These are phyloP conservation scores for Acanthurus leucopareius DNA, from an alignment of 2,797 vertebrate species.

Conservation along the genomic window DNA sequence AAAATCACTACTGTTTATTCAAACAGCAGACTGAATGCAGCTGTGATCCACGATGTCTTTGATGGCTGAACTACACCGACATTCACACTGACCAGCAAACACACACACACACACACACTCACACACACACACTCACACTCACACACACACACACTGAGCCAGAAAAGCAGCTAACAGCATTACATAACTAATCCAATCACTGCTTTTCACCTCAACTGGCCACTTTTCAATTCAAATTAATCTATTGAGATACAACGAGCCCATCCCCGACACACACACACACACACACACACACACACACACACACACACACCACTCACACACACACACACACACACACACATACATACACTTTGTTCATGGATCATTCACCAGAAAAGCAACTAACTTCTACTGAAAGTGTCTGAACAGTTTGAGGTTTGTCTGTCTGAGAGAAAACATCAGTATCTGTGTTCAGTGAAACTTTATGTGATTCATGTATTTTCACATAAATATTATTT, in stretches of 20 bases:
- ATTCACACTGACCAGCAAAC: too few species aligned
- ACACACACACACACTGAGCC: constrained; percentile 31
- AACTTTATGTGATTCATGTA: too few species aligned
- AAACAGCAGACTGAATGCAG: too few species aligned
- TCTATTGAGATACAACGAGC: constrained; percentile 39
- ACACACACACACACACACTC: background rate
- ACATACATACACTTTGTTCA: constrained; percentile 9
- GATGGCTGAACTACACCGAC: too few species aligned
- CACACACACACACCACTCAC: constrained; percentile 2
- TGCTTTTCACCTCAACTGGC: constrained; percentile 55
- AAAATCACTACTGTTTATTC: too few species aligned
- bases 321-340: constrained; percentile 12
- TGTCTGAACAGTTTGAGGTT: too few species aligned
- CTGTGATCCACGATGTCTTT: too few species aligned
- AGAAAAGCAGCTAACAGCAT: constrained; percentile 58
- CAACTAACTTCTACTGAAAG: background rate
- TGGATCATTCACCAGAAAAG: background rate
- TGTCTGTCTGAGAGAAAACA: too few species aligned
- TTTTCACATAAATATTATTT: too few species aligned
- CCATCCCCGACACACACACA: constrained; percentile 7
- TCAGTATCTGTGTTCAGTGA: too few species aligned
- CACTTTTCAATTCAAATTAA: constrained; percentile 65
- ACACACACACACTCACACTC: constrained; percentile 18
- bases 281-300: constrained; percentile 20
- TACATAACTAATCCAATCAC: constrained; percentile 73